A percentile compares a stretch with the other conserved stretches of the same genome.
Conservation (phyloP, 2,888 invertebrate genomes). For the Melipona beecheii region DNA sequence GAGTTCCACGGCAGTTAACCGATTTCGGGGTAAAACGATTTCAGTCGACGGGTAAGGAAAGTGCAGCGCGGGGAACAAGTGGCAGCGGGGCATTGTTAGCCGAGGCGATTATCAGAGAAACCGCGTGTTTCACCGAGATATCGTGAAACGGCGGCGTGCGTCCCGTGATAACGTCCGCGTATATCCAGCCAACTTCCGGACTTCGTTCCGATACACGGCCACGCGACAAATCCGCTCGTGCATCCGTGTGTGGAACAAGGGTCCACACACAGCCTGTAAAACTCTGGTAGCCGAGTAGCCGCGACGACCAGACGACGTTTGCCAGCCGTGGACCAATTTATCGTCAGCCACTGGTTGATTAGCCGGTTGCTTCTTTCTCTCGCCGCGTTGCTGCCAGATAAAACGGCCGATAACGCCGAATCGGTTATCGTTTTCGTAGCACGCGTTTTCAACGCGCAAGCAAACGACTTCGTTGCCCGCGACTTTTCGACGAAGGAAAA, state of each 20-base stretch:
- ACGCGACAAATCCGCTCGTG: slow-evolving; percentile 33
- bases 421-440: slow-evolving; percentile 49
- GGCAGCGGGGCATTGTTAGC: slow-evolving; percentile 69
- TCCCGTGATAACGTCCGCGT: slow-evolving; percentile 74
- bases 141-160: slow-evolving; percentile 68
- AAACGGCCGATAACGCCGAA: slow-evolving; percentile 60
- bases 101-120: slow-evolving; percentile 59
- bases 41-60: background rate
- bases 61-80: slow-evolving; percentile 47
- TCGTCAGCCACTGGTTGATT: slow-evolving; percentile 58
- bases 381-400: slow-evolving; percentile 50
- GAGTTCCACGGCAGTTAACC: background rate
- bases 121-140: slow-evolving; percentile 70
- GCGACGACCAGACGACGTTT: background rate
- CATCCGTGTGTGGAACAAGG: background rate
- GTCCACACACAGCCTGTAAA: background rate
- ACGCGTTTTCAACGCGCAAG: background rate
- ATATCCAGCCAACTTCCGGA: slow-evolving; percentile 74
- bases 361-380: slow-evolving; percentile 43
- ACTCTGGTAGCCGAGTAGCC: background rate
- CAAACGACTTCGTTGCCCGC: slow-evolving; percentile 19
- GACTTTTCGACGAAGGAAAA: slow-evolving; percentile 39
- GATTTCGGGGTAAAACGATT: background rate
- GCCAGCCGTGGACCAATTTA: slow-evolving; percentile 59
- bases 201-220: slow-evolving; percentile 18